Evolutionary conservation across 2,113 vertebrate genomes (phyloP).

Genomic region (Mohoua ochrocephala): DNA sequence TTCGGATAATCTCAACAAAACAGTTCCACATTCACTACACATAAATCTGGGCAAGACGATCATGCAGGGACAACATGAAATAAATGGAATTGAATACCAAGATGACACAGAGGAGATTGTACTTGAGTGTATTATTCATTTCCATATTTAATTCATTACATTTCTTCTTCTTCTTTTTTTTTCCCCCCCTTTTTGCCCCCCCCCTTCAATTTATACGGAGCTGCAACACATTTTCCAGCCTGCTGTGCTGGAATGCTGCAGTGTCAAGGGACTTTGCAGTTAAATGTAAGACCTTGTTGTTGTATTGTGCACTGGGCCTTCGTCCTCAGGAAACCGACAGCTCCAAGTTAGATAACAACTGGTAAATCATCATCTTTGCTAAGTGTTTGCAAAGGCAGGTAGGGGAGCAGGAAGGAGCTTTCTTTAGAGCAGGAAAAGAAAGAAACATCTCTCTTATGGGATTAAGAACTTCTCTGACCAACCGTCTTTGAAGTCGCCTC

Average conservation of each 20-base stretch:
- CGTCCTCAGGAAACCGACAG: slow-evolving; percentile 52
- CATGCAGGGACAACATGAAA: not conserved
- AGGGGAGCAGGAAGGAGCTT: not conserved
- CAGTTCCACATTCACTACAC: not conserved
- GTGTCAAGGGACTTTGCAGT: slow-evolving; percentile 36
- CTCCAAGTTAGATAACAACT: slow-evolving; percentile 56
- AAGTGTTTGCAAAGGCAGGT: slow-evolving; percentile 18
- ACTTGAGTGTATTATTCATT: slow-evolving; percentile 51
- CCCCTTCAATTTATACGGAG: not conserved
- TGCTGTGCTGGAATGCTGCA: slow-evolving; percentile 55
- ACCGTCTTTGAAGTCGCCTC: not conserved
- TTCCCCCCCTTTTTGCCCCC: accelerated
- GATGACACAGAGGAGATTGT: slow-evolving; percentile 10
- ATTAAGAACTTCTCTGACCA: not conserved
- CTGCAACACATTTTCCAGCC: slow-evolving; percentile 57
- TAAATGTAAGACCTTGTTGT: slow-evolving; percentile 52
- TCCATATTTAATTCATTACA: slow-evolving; percentile 58
- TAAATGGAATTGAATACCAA: slow-evolving; percentile 28
- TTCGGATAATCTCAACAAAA: not conserved
- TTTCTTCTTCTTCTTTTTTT: not conserved
- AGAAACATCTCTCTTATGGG: not conserved
- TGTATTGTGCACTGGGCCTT: slow-evolving; percentile 32
- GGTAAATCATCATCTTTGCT: slow-evolving; percentile 38
- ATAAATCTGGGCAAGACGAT: not conserved
- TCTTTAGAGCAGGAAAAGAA: not conserved